Conservation (phyloP, 2,113 vertebrate genomes). For the Oceanodroma tethys region DNA sequence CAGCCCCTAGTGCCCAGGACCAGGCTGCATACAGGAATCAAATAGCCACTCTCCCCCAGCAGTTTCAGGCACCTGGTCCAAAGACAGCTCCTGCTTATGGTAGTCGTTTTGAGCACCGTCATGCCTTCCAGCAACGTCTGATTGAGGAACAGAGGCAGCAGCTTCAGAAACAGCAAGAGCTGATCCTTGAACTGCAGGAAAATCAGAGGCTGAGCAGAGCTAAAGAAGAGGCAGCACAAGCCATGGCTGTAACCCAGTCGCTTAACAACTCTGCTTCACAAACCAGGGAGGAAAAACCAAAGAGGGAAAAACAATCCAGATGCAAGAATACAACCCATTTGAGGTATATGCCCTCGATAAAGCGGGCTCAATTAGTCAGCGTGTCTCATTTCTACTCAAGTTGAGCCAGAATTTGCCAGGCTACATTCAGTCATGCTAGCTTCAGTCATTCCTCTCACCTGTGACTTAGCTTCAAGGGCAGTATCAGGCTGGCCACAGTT, state of each 20-base stretch:
- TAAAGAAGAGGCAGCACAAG: conserved; percentile 62
- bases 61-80: not conserved
- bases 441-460: not conserved
- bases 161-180: conserved; percentile 84
- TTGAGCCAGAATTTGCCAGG: not conserved
- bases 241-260: not conserved
- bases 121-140: conserved; percentile 80
- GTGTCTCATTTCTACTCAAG: not conserved
- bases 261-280: not conserved
- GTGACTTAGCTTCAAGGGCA: not conserved
- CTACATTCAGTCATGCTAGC: not conserved
- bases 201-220: conserved; percentile 71
- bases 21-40: not conserved
- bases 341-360: conserved; percentile 7
- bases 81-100: conserved; percentile 31
- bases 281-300: not conserved
- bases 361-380: not conserved
- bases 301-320: not conserved
- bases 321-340: not conserved
- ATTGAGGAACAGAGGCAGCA: conserved; percentile 83
- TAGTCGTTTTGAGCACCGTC: conserved; percentile 69
- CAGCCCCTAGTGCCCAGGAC: conserved; percentile 40
- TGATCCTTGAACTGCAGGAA: conserved; percentile 79
- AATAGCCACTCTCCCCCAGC: not conserved
- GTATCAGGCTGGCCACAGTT: not conserved